Evolutionary conservation across 2,888 invertebrate species (phyloP), one percentile per base, ranked within the genome.

Genomic region (Thysanoteuthis rhombus): DNA sequence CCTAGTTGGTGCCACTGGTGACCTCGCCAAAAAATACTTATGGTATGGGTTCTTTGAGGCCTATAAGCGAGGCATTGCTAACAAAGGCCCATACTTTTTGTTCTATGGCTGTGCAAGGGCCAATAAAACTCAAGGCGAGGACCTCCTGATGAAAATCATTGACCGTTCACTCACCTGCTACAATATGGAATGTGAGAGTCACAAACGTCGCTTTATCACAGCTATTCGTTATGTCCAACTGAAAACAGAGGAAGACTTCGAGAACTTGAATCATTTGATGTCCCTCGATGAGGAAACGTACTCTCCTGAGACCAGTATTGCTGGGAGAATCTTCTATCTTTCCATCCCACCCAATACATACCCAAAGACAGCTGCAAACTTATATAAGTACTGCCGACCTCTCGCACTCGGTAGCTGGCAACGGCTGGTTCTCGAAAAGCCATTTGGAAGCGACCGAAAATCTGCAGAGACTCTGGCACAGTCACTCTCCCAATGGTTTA

Each of bases 391-490:
- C 93, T 96, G 96, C 94, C 93, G 93, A 93, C 52, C 93, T 94
- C n/a, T 58, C 40, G 8, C 45, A n/a, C 32, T 40, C 90, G 52
- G 93, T 40, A 94, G 94, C 39, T 99, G 98, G 98, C 99, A 98
- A 92, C 98, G 99, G 95, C 98, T 99, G 90, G 99, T 99, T 93
- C 98, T 99, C 94, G 99, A 99, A 97, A 99, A 99, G 97, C 99
- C 99, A 8, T 99, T 99, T 97, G 99, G 99, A 0, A 98, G 98
- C 93, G 99, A 99, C 97, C 98, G 98, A 94, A 98, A 97, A 1
- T 98, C 98, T 92, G 99, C 99, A 0, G 98, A 98, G 93, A 98
- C 98, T 94, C 97, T 99, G 89, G 98, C 98, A 52, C 98, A 98
- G 95, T 99, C 99, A 97, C 97, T 99, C 95, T 98, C 98, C 0